Evolutionary conservation across 2,888 invertebrate species (phyloP), one percentile per base, ranked within the genome.

Genomic region (Agrochola lota): DNA sequence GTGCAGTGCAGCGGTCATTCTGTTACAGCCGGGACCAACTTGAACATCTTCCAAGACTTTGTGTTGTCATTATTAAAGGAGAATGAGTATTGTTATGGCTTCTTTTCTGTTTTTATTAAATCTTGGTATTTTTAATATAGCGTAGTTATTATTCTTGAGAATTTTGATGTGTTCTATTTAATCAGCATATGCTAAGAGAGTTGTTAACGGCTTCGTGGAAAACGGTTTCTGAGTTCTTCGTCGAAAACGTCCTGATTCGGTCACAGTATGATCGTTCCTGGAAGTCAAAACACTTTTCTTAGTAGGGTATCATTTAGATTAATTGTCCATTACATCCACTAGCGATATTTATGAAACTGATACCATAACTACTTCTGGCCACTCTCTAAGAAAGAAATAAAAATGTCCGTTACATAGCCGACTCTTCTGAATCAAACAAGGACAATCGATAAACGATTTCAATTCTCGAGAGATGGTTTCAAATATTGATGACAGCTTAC

Each of bases 1-100:
- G 90, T 94, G 92, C 94, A 93, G 90, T 92, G 91, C 93, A 92
- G 91, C 92, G 95, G 95, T 95, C 95, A 95, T 95, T 93, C 92
- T 93, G 91, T 86, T 92, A 91, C 91, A 91, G 90, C 90, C 90
- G 88, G 81, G 90, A 89, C 90, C 90, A 90, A 92, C 92, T 94
- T 94, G 93, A 94, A 94, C 92, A 92, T 93, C 93, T 94, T 94
- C 92, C 93, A 93, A 94, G 94, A 92, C 93, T 92, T 91, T 91
- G 91, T 93, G 90, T 92, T 90, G 92, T 92, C 93, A 93, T 95
- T 95, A 95, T 95, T 94, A 95, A 93, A 93, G 88, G 87, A 92
- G 90, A 94, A 94, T 93, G 93, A 92, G 92, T 89, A 94, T 94
- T 94, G 94, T 94, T 94, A 93, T 91, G 91, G 91, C 90, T 91